Base-by-base conservation (phyloP, 2,888 invertebrate species). In the Tuberolachnus salignus region DNA sequence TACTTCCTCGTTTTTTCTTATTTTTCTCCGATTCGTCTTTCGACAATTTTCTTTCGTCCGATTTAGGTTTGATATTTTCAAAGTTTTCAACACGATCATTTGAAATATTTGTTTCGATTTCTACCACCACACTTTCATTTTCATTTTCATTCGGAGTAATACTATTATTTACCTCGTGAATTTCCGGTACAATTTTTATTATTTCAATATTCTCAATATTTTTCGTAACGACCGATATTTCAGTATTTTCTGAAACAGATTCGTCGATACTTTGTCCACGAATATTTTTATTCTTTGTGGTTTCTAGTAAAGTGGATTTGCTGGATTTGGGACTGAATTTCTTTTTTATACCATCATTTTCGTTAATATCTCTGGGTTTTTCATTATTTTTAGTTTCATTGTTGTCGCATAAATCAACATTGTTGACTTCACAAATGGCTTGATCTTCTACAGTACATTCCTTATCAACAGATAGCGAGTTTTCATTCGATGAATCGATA, bases 111-210 rank as follows among this genome's bases (percentile, higher is more conserved):
- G 80, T 49, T 16, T 80, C 46, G 80, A 49, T 19, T 61, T 80
- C 49, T 72, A 80, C n/a, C 63, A 66, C 53, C 72, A 67, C 34
- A 69, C 70, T 59, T 70, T 75, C 42, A 59, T 72, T 80, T 71
- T 80, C 75, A 81, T 42, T 80, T 80, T 82, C 73, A 67, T 82
- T 75, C 19, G 82, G 16, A 26, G n/a, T 70, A 19, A 64, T 80
- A 46, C 81, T 80, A 80, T 80, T 63, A 34, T 81, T 80, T 23
- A 75, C 75, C 64, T 82, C 80, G 46, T 53, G 72, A 23, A 80
- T 81, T 80, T 42, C 21, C 3, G 3, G 21, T 70, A 44, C 14
- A 55, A 21, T 16, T 70, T 23, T 16, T 1, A 44, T 16, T 44
- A 6, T 16, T 13, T 19, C 51, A n/a, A 0, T 6, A 6, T 57